A percentile compares a stretch with the other conserved stretches of the same genome.
Evolutionary conservation across 1,140 invertebrate genomes (phyloP).

Genomic region (Drosophila pruinosa): DNA sequence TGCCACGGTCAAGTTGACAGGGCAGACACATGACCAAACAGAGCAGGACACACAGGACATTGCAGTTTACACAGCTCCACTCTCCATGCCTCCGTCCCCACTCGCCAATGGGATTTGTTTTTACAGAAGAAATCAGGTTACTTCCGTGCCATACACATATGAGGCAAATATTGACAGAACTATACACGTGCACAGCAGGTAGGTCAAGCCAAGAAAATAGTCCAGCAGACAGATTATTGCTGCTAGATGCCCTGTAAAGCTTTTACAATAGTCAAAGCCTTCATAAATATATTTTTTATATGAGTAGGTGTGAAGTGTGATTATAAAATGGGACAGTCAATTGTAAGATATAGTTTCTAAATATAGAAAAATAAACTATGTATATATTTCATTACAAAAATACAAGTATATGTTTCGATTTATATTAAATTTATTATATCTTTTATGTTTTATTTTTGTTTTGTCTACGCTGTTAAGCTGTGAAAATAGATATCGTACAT

Average conservation of each 20-base stretch:
- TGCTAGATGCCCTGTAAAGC: slow-evolving; percentile 12
- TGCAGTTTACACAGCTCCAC: slow-evolving; percentile 52
- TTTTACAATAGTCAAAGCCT: no score
- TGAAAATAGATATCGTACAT: no score
- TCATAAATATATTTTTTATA: no score
- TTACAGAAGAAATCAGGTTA: slow-evolving; percentile 72
- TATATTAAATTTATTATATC: not conserved
- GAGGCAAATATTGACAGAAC: slow-evolving; percentile 65
- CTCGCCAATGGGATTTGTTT: slow-evolving; percentile 28
- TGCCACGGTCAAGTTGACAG: slow-evolving; percentile 41
- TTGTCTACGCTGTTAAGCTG: no score
- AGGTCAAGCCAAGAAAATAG: slow-evolving; percentile 23
- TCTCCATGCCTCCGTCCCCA: slow-evolving; percentile 6
- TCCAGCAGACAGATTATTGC: no score
- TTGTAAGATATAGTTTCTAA: no score
- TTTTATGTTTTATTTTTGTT: no score
- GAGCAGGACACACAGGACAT: slow-evolving; percentile 40
- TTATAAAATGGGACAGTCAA: no score
- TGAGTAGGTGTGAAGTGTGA: no score
- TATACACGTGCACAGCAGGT: slow-evolving; percentile 75
- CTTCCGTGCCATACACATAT: slow-evolving; percentile 57
- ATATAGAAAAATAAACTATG: not conserved
- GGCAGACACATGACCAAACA: slow-evolving; percentile 68
- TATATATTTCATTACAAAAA: not conserved
- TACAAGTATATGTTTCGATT: not conserved